Conservation (phyloP, 2,888 invertebrate species). For the Galerucella pusilla region DNA sequence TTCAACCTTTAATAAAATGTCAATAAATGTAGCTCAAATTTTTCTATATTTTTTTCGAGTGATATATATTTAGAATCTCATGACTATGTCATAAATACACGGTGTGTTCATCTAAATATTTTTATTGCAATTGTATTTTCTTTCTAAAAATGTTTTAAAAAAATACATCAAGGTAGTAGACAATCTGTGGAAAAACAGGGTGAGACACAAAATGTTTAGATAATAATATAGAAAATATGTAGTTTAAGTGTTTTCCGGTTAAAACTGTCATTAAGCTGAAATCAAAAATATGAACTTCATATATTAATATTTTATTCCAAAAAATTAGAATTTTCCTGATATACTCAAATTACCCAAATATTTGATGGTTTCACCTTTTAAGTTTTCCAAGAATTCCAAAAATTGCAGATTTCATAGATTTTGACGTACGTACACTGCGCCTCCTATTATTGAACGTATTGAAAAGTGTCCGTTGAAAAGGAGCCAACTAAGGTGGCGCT, state of each 20-base stretch:
- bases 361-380: too few relatives aligned
- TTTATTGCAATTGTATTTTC: constrained; percentile 55
- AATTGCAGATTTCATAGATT: too few relatives aligned
- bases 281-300: not conserved
- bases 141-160: constrained; percentile 32
- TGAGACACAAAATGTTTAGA: constrained; percentile 18
- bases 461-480: too few relatives aligned
- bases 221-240: not conserved
- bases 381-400: too few relatives aligned
- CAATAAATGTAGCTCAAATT: constrained; percentile 65
- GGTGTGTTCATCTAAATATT: constrained; percentile 56
- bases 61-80: constrained; percentile 59
- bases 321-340: not conserved
- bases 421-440: too few relatives aligned
- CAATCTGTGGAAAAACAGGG: constrained; percentile 47
- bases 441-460: too few relatives aligned
- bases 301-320: not conserved
- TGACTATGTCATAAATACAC: constrained; percentile 55
- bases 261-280: constrained; percentile 1
- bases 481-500: too few relatives aligned
- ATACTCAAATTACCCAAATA: too few relatives aligned
- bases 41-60: constrained; percentile 61
- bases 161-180: constrained; percentile 47
- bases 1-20: constrained; percentile 62
- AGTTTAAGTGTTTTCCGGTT: not conserved